Base-by-base conservation (phyloP, 2,888 invertebrate species). In the Agrotis puta region DNA sequence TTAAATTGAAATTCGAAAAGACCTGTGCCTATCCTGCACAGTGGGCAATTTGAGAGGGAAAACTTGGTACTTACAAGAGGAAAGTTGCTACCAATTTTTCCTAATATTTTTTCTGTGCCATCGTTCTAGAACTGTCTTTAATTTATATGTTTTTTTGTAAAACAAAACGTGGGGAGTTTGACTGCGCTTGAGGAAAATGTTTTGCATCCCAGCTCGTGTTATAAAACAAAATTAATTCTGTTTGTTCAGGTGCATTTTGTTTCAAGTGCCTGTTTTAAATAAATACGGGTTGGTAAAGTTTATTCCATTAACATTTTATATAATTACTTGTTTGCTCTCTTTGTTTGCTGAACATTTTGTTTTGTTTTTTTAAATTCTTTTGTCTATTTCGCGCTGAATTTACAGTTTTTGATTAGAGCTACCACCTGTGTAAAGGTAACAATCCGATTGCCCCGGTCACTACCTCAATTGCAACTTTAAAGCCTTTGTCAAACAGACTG, bases 1-100 rank as follows among this genome's bases (percentile, higher is more conserved):
- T 94, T 94, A 94, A 94, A 94, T 94, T 94, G 93, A 93, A 94
- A 94, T 90, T 92, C 87, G 85, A 86, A 87, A 90, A 88, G 89
- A 89, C 85, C 88, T 87, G 83, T 84, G 84, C 86, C 87, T 88
- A 88, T 86, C 84, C 83, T 79, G 77, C 81, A 69, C 78, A 74
- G 84, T 74, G 81, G 82, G 79, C 82, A 85, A 87, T 88, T 89
- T 86, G 76, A 85, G 76, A 85, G 77, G 72, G 74, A 87, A 88
- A 88, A 85, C 83, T 81, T 82, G 66, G 57, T 68, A 81, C 77
- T 78, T 87, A 77, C 64, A 71, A 71, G 7, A n/a, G 63, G 43
- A 75, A 86, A 84, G 75, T 79, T 86, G 76, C 74, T 78, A 74
- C 70, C 16, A 77, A 85, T 70, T 84, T 88, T 74, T n/a, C 56